Evolutionary conservation across 2,888 invertebrate genomes (phyloP).

Genomic region (Acanthosoma haemorrhoidale): DNA sequence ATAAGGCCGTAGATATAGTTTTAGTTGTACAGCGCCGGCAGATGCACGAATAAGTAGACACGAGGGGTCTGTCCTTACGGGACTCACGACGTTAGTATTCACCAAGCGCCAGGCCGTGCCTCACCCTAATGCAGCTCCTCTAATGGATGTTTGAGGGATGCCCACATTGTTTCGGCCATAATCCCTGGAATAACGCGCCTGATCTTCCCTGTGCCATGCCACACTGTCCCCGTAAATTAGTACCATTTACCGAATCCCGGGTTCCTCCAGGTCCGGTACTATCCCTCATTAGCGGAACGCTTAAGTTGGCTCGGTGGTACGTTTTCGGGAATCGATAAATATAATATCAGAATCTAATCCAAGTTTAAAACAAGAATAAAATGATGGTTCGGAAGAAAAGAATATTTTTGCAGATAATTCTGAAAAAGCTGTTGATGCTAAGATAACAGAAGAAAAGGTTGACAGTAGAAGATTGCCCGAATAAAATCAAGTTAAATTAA

Average conservation of each 20-base stretch:
- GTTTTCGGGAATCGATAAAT: background rate
- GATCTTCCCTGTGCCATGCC: background rate
- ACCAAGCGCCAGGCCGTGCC: background rate
- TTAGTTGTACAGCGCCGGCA: background rate
- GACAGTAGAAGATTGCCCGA: no score
- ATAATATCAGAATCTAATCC: background rate
- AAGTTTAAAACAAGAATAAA: no score
- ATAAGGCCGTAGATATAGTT: background rate
- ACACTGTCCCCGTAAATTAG: background rate
- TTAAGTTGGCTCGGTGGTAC: background rate
- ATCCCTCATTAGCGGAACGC: no score
- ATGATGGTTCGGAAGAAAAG: no score
- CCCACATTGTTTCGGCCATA: constrained; percentile 15
- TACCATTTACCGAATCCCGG: background rate
- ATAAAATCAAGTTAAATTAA: no score
- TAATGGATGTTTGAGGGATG: constrained; percentile 24
- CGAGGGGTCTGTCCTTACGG: background rate
- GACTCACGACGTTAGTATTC: constrained; percentile 18
- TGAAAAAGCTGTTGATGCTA: no score
- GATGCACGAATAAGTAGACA: background rate
- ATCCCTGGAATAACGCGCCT: background rate
- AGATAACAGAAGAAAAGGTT: no score
- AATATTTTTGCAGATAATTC: no score
- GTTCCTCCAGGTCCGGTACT: no score
- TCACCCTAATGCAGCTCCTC: background rate